These are phyloP conservation scores for Panonychus citri DNA, from an alignment of 1,140 invertebrate species.

Conservation along the genomic window DNA sequence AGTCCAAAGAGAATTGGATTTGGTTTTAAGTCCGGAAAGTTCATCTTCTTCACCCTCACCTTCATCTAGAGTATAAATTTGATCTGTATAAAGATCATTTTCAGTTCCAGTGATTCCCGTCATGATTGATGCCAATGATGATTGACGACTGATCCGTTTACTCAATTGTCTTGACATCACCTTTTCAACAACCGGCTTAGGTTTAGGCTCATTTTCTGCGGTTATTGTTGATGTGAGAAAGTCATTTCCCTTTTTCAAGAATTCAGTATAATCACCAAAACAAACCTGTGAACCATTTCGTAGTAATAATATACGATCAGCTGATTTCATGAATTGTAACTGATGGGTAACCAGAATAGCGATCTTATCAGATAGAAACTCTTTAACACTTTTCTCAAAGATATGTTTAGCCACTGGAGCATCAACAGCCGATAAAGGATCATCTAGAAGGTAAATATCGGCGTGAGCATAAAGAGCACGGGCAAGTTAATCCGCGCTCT, in stretches of 20 bases:
- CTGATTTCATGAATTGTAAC: constrained; percentile 33
- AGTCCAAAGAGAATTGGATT: constrained; percentile 7
- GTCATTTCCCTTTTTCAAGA: constrained; percentile 12
- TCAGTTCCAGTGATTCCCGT: too few species aligned
- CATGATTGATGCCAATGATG: too few species aligned
- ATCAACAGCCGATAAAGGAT: constrained; percentile 26
- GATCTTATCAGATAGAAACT: constrained; percentile 27
- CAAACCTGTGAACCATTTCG: constrained; percentile 27
- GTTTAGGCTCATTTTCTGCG: not conserved
- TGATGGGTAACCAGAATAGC: constrained; percentile 25
- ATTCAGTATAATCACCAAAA: constrained; percentile 6
- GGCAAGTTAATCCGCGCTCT: constrained; percentile 61
- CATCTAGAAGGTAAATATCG: constrained; percentile 28
- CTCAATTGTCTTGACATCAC: too few species aligned
- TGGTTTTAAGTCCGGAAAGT: too few species aligned
- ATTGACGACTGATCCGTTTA: too few species aligned
- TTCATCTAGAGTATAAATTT: too few species aligned
- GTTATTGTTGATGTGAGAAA: not conserved
- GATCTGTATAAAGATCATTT: too few species aligned
- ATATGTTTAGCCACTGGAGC: constrained; percentile 24
- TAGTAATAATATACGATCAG: constrained; percentile 47
- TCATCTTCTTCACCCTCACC: too few species aligned
- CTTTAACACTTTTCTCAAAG: constrained; percentile 30
- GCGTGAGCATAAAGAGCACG: constrained; percentile 25
- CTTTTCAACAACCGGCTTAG: not conserved